Evolutionary conservation across 2,113 vertebrate genomes (phyloP).

Genomic region (Sander vitreus): DNA sequence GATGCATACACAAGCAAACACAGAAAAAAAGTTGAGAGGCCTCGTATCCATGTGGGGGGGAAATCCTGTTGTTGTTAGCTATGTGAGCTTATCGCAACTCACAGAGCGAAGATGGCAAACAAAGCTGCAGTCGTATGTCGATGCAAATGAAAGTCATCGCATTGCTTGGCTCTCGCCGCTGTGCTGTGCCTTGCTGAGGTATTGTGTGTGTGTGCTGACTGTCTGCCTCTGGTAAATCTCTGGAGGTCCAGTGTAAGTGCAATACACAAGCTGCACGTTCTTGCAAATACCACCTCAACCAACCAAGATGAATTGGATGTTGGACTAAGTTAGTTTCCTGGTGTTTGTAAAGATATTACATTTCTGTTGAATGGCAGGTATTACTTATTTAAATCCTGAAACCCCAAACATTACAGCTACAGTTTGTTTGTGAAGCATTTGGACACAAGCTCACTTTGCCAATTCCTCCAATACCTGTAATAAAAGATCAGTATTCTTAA

Average conservation of each 20-base stretch:
- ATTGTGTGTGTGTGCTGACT: slow-evolving; percentile 35
- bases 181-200: slow-evolving; percentile 32
- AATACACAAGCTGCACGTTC: slow-evolving; percentile 27
- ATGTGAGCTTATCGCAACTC: slow-evolving; percentile 65
- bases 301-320: slow-evolving; percentile 10
- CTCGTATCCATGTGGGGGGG: slow-evolving; percentile 22
- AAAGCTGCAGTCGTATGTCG: slow-evolving; percentile 55
- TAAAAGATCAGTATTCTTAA: slow-evolving; percentile 61
- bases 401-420: neutral
- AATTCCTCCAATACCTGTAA: slow-evolving; percentile 46
- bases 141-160: slow-evolving; percentile 71
- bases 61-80: slow-evolving; percentile 69
- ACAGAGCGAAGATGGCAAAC: slow-evolving; percentile 67
- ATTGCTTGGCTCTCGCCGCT: slow-evolving; percentile 30
- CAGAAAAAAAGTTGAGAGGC: slow-evolving; percentile 50
- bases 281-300: slow-evolving; percentile 45
- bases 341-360: neutral
- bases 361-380: neutral
- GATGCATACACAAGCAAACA: slow-evolving; percentile 41
- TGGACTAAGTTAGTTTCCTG: slow-evolving; percentile 2
- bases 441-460: slow-evolving; percentile 7
- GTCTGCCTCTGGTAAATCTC: slow-evolving; percentile 44
- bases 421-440: slow-evolving; percentile 37
- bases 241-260: slow-evolving; percentile 32
- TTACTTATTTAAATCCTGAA: neutral